Conservation (phyloP, 1,140 invertebrate genomes). For the Drosophila ironensis region DNA sequence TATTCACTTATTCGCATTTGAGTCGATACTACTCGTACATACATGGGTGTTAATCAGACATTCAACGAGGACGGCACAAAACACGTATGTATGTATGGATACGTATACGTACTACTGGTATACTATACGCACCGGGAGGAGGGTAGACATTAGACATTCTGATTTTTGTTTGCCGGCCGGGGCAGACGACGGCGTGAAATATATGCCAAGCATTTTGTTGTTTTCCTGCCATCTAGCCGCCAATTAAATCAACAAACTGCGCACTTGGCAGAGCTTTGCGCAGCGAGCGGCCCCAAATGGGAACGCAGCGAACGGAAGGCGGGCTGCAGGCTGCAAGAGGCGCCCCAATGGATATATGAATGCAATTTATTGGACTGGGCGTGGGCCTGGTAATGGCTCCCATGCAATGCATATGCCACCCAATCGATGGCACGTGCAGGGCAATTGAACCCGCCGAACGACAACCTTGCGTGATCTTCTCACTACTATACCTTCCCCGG, state of each 20-base stretch:
- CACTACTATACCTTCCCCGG: neutral
- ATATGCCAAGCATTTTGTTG: slow-evolving; percentile 40
- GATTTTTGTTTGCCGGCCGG: slow-evolving; percentile 27
- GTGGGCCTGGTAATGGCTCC: neutral
- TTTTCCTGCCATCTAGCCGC: slow-evolving; percentile 44
- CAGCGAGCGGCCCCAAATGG: slow-evolving; percentile 50
- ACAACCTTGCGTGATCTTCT: neutral
- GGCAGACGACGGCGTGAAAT: slow-evolving; percentile 15
- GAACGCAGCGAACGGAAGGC: no score
- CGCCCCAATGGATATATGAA: no score
- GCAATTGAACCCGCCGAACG: slow-evolving; percentile 15
- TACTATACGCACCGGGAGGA: slow-evolving; percentile 1
- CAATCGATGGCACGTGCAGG: slow-evolving; percentile 43
- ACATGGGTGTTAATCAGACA: slow-evolving; percentile 53
- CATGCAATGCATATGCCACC: slow-evolving; percentile 3
- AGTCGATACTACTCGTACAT: no score
- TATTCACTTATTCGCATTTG: slow-evolving; percentile 83
- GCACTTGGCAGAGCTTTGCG: slow-evolving; percentile 65
- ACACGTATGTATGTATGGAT: slow-evolving; percentile 24
- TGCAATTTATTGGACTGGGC: slow-evolving; percentile 21
- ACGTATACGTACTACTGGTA: slow-evolving; percentile 13
- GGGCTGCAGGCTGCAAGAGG: no score
- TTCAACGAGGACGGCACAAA: slow-evolving; percentile 30
- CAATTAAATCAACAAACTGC: slow-evolving; percentile 67
- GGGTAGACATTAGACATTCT: neutral